Base-by-base conservation (phyloP, 2,888 invertebrate genomes). In the Catocala nupta region DNA sequence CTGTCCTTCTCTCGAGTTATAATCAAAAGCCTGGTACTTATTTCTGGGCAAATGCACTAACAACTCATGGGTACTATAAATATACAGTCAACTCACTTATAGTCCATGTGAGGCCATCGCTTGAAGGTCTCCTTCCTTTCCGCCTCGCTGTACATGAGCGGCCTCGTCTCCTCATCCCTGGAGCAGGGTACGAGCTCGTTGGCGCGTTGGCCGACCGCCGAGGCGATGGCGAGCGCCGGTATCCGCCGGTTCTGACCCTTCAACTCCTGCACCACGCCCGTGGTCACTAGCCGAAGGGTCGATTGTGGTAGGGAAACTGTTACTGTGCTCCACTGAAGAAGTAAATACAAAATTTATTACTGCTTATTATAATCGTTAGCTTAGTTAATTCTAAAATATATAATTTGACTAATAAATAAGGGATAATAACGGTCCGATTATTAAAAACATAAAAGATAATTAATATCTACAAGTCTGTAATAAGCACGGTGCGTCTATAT, bases 41-140 rank as follows among this genome's bases (percentile, higher is more conserved):
- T 16, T 25, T 25, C 25, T 25, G 4, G 25, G 25, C 1, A 0
- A 25, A 3, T 25, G 25, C 25, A 25, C 1, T 25, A 25, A 25
- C 25, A 25, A 25, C 3, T 25, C 25, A 25, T 25, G 25, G 4
- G 25, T 25, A 25, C 25, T 25, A 25, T 25, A 25, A 25, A 25
- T 25, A 25, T 25, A 25, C 25, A 25, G 25, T 25, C 25, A 3
- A 91, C 94, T 93, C 85, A 98, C 98, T 98, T 98, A 92, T 98
- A 99, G 89, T 98, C 98, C 98, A 98, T 98, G 85, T 99, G 99
- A 2, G 99, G 99, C 99, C 99, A 99, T 83, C 97, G 96, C 73
- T 96, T 96, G 90, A 99, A 99, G 0, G 99, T 98, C 85, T 98
- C 97, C 77, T 97, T 95, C 50, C 99, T 95, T 68, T 98, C 97